These are phyloP conservation scores for Microcebus lehilahytsara DNA, from an alignment of 2,113 vertebrate species.

Conservation along the genomic window DNA sequence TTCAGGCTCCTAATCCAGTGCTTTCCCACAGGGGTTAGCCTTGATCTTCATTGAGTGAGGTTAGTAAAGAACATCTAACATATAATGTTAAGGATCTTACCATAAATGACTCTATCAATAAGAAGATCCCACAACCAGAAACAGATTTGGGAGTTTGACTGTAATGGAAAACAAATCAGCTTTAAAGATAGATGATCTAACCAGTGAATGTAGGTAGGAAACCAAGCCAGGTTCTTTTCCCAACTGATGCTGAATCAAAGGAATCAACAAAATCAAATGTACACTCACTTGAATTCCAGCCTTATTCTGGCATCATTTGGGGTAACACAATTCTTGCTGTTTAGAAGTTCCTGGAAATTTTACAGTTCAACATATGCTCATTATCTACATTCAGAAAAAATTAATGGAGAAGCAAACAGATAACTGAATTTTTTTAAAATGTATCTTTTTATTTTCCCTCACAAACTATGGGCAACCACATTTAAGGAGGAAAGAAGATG, in stretches of 20 bases:
- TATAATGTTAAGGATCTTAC: background rate
- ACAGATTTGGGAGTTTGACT: background rate
- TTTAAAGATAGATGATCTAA: background rate
- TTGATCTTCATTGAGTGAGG: background rate
- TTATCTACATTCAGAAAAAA: conserved; percentile 42
- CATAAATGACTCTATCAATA: background rate
- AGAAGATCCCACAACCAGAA: background rate
- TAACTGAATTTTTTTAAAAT: conserved; percentile 55
- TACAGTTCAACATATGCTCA: background rate
- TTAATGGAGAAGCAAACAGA: conserved; percentile 48
- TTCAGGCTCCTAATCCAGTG: background rate
- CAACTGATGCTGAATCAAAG: background rate
- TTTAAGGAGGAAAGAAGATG: conserved; percentile 48
- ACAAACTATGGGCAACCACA: conserved; percentile 13
- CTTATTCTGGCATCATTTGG: background rate
- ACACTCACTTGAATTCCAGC: background rate
- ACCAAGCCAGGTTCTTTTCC: background rate
- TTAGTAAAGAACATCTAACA: background rate
- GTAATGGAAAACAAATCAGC: background rate
- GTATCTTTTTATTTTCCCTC: background rate
- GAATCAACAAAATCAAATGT: background rate
- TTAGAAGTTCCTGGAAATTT: conserved; percentile 1
- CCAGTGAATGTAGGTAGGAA: background rate
- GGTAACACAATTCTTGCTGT: background rate
- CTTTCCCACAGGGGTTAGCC: rapidly evolving